These are phyloP conservation scores for Petaurus breviceps DNA, from an alignment of 2,113 vertebrate species.

Conservation along the genomic window DNA sequence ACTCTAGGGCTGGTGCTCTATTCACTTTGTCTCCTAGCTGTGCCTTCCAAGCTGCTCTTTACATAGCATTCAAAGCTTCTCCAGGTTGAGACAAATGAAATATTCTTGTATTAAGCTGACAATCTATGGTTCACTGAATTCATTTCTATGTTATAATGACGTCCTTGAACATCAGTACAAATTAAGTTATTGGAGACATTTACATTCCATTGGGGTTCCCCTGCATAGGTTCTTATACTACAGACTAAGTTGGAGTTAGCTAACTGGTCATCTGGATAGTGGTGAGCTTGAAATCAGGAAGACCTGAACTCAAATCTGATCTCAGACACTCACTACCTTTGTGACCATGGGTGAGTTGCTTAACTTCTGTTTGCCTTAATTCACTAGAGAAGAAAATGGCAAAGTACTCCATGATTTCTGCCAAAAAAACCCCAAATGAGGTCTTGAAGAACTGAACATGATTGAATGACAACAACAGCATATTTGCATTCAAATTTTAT, in stretches of 20 bases:
- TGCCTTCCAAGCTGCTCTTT: neutral
- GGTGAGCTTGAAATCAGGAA: neutral
- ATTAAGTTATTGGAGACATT: neutral
- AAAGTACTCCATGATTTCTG: neutral
- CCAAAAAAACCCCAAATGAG: neutral
- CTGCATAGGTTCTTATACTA: neutral
- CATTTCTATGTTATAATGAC: neutral
- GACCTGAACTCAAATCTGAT: neutral
- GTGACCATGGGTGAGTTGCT: neutral
- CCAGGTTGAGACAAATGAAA: neutral
- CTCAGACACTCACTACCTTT: neutral
- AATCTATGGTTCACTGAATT: neutral
- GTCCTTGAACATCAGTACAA: neutral
- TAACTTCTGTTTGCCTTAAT: neutral
- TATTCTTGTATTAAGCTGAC: neutral
- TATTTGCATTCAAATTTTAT: neutral
- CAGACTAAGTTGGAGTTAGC: neutral
- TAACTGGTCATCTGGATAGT: neutral
- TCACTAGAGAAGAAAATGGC: neutral
- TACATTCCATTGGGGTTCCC: neutral
- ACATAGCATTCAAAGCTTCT: neutral
- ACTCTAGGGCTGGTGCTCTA: too few relatives aligned
- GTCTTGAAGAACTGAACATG: neutral
- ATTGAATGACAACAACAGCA: neutral
- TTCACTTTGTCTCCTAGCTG: too few relatives aligned